These are phyloP conservation scores for Cheilosia vulpina DNA, from an alignment of 2,888 invertebrate genomes.

Conservation along the genomic window DNA sequence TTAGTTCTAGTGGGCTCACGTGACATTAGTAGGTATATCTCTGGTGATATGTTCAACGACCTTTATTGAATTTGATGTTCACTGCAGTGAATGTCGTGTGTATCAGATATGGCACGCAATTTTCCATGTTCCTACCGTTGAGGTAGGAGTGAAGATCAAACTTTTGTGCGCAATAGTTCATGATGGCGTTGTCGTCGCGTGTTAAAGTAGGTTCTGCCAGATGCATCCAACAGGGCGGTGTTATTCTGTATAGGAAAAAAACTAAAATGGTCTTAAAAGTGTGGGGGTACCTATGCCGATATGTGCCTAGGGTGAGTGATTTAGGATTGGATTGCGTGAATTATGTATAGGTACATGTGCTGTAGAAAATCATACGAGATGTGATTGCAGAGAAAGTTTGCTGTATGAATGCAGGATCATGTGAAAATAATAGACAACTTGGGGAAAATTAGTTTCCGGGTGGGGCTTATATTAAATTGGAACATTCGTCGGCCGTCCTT, in stretches of 20 bases:
- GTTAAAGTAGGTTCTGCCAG: slow-evolving; percentile 15
- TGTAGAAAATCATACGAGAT: slow-evolving; percentile 22
- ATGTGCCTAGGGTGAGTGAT: slow-evolving; percentile 60
- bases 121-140: slow-evolving; percentile 30
- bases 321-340: slow-evolving; percentile 71
- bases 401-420: slow-evolving; percentile 31
- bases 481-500: too few relatives aligned
- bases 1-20: slow-evolving; percentile 44
- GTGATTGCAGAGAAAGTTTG: slow-evolving; percentile 56
- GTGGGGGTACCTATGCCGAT: slow-evolving; percentile 7
- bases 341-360: background rate
- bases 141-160: slow-evolving; percentile 37
- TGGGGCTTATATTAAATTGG: background rate
- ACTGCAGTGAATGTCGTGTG: slow-evolving; percentile 63
- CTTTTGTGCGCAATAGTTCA: slow-evolving; percentile 29
- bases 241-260: background rate
- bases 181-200: slow-evolving; percentile 50
- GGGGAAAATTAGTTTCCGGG: background rate
- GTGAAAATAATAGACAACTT: slow-evolving; percentile 33
- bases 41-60: slow-evolving; percentile 67
- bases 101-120: slow-evolving; percentile 72
- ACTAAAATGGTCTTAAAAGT: background rate
- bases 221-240: slow-evolving; percentile 29
- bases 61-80: slow-evolving; percentile 68
- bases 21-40: slow-evolving; percentile 55